Base-by-base conservation (phyloP, 2,113 vertebrate genomes). In the Macquaria ambigua region DNA sequence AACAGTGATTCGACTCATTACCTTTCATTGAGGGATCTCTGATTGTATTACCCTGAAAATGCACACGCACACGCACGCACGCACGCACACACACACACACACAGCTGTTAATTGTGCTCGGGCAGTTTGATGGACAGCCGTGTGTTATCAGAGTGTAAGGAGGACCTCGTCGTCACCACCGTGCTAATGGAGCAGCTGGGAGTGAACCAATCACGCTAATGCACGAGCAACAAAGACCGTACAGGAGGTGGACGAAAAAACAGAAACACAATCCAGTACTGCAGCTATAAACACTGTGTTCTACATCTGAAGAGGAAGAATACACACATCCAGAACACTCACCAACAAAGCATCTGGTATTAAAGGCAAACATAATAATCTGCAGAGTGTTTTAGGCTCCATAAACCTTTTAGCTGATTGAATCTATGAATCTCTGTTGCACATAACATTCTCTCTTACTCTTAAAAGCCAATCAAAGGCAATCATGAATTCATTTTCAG, bases 141-240 rank as follows among this genome's bases (percentile, higher is more conserved):
- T 16, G 77, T 21, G 48, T 74, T 81, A 76, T 64, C 63, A 68
- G 66, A 74, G 41, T 81, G 81, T 78, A 81, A 58, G 79, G 56
- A 73, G 15, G 43, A 56, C 41, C 62, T 80, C 70, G 64, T 74
- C 72, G 55, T 75, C 73, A 18, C 62, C 43, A 1, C 48, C 0
- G 3, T 56, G 72, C 63, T 88, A 83, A 88, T 88, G 80, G 76
- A 50, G 11, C 79, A 77, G 62, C 23, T 66, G 69, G 37, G 63
- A 67, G 63, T 28, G 61, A 74, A 66, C 31, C 73, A 75, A 61
- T 83, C 73, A 56, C 3, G 2, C 4, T 62, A 74, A 83, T 81
- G 68, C 68, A 70, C 1, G 0, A 52, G 43, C n/a, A 56, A 61
- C 72, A 83, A 64, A 81, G 61, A 81, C 8, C 23, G 21, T 0